Percentiles rank a stretch among this genome's conserved stretches.
Evolutionary conservation across 2,113 vertebrate genomes (phyloP).

Genomic region (Nothoprocta pentlandii): DNA sequence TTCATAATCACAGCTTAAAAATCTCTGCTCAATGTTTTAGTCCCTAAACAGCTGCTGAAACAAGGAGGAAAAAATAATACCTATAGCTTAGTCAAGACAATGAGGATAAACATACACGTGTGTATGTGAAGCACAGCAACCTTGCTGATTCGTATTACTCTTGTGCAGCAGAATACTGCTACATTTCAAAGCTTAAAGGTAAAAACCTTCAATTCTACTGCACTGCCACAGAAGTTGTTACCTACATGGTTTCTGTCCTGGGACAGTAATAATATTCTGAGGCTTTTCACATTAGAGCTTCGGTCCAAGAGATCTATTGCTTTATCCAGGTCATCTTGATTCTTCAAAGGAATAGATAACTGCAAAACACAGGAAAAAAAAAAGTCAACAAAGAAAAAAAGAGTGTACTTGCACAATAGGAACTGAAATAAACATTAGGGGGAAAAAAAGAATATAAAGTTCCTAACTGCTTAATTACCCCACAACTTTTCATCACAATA

Average conservation of each 20-base stretch:
- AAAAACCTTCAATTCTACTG: not conserved
- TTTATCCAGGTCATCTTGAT: constrained; percentile 94
- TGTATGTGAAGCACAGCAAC: not conserved
- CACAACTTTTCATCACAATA: not conserved
- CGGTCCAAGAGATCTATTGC: constrained; percentile 93
- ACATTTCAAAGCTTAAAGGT: not conserved
- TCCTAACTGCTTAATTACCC: not conserved
- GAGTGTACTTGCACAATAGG: not conserved
- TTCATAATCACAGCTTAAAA: not conserved
- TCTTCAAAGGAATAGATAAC: constrained; percentile 93
- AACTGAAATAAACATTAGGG: not conserved
- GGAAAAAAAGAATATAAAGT: not conserved
- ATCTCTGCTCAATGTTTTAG: not conserved
- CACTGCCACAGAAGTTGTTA: constrained; percentile 16
- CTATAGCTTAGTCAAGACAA: not conserved
- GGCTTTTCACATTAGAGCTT: constrained; percentile 96
- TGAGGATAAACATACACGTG: not conserved
- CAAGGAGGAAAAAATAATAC: not conserved
- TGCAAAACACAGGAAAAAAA: constrained; percentile 64
- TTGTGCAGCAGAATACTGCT: not conserved
- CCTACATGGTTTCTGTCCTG: constrained; percentile 91
- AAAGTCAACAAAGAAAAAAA: not conserved
- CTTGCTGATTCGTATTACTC: not conserved
- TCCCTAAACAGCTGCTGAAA: not conserved
- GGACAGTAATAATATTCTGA: constrained; percentile 90